These are phyloP conservation scores for Haplochromis vanheusdeni DNA, from an alignment of 2,113 vertebrate genomes.

Conservation along the genomic window DNA sequence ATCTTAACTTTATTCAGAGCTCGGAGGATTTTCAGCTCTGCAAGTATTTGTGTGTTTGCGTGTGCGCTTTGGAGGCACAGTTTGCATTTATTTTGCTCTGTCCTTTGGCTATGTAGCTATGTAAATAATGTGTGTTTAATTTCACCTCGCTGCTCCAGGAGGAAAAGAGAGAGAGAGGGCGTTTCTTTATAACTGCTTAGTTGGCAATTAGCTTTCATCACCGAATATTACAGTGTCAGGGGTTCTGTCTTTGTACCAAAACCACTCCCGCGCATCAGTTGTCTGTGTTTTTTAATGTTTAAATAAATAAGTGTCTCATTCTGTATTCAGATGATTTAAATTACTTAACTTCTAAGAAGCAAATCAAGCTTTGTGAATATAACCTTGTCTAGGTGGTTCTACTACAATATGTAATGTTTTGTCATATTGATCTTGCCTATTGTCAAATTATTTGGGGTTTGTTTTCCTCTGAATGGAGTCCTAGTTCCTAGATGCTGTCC, in stretches of 20 bases:
- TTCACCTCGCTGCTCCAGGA: not conserved
- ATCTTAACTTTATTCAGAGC: slow-evolving; percentile 11
- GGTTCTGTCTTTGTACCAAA: slow-evolving; percentile 37
- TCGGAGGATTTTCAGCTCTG: slow-evolving; percentile 31
- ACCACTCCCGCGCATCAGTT: slow-evolving; percentile 24
- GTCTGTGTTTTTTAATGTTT: slow-evolving; percentile 34
- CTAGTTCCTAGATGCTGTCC: slow-evolving; percentile 19
- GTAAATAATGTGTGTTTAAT: slow-evolving; percentile 8
- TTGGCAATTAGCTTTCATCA: slow-evolving; percentile 3
- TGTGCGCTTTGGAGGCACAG: slow-evolving; percentile 6
- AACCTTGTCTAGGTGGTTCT: slow-evolving; percentile 54
- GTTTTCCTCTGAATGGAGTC: slow-evolving; percentile 19
- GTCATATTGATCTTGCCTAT: slow-evolving; percentile 53
- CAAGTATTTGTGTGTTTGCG: slow-evolving; percentile 5
- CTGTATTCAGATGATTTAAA: slow-evolving; percentile 29
- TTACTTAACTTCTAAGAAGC: slow-evolving; percentile 51
- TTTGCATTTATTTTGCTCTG: slow-evolving; percentile 40
- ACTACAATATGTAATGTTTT: slow-evolving; percentile 42
- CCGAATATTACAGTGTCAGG: slow-evolving; percentile 20
- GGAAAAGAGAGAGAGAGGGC: not conserved
- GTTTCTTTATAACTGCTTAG: not conserved
- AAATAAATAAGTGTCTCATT: slow-evolving; percentile 8
- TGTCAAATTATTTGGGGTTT: slow-evolving; percentile 28
- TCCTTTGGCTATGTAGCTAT: slow-evolving; percentile 47
- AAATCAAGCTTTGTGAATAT: slow-evolving; percentile 55